Conservation (phyloP, 2,113 vertebrate genomes). For the Indri indri region DNA sequence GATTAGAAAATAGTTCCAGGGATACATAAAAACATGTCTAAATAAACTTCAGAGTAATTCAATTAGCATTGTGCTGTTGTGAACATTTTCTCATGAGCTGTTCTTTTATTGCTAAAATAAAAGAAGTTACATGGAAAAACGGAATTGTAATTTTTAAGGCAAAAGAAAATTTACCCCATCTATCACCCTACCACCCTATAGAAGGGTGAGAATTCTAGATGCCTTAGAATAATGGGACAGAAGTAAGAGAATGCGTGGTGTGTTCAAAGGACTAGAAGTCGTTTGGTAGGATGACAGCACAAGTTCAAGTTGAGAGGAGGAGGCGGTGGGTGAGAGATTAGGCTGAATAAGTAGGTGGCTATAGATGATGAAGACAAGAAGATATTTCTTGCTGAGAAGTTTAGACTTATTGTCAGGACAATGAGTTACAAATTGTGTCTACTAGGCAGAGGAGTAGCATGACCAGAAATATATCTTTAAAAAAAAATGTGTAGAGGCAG, state of each 20-base stretch:
- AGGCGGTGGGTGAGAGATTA: not conserved
- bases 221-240: not conserved
- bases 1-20: slow-evolving; percentile 6
- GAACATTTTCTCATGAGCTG: slow-evolving; percentile 27
- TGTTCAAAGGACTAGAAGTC: not conserved
- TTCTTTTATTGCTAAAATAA: slow-evolving; percentile 47
- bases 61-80: not conserved
- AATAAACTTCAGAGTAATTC: slow-evolving; percentile 14
- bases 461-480: not conserved
- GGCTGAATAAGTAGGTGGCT: not conserved
- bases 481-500: not conserved
- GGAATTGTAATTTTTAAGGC: not conserved
- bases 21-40: not conserved
- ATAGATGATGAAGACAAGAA: not conserved
- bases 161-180: slow-evolving; percentile 1
- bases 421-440: not conserved
- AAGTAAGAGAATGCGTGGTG: not conserved
- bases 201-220: not conserved
- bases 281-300: not conserved
- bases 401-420: not conserved
- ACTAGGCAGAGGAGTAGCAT: not conserved
- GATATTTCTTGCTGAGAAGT: not conserved
- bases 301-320: not conserved
- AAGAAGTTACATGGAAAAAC: slow-evolving; percentile 4
- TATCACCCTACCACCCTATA: not conserved